Evolutionary conservation across 2,797 vertebrate species (phyloP), one percentile per base, ranked within the genome.

Genomic region (Pangasius sanitwongsei): DNA sequence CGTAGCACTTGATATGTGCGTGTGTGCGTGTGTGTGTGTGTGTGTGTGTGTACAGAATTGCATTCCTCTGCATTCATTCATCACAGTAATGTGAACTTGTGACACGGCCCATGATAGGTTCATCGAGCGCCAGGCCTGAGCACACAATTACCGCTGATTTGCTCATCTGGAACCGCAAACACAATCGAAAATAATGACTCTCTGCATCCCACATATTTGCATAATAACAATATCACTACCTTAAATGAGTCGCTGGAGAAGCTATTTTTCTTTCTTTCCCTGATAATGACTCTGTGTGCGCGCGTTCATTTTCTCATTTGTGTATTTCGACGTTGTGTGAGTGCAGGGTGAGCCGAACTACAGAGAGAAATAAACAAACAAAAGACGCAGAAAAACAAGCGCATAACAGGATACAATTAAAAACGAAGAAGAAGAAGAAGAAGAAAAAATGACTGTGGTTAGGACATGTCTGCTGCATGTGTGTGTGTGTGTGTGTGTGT

Each of bases 181-280:
- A 91, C 92, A 92, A 90, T 93, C 91, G 86, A 89, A 92, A 92
- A 91, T 91, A 88, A 92, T 90, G 92, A 91, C 92, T 90, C 86
- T 85, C 89, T 87, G 87, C 91, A 90, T 88, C 86, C 80, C 59
- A 78, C 83, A 70, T 78, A 92, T 93, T 91, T 93, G 90, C 92
- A 93, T 93, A 91, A 92, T 91, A 91, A 93, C 92, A 92, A 93
- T 91, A 93, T 92, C 87, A 87, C 90, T 92, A 88, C 91, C 89
- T 92, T 91, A 93, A 91, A 92, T 75, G 90, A 92, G 91, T 89
- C 89, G 86, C 91, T 77, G 55, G 87, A 89, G 89, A 92, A 92
- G 90, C 90, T 70, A 93, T 92, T 92, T 92, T 89, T 89, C 88
- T 91, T 92, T 88, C 86, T 89, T 83, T 88, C 20, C 78, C 74